These are phyloP conservation scores for Eptatretus atami DNA, from an alignment of 2,797 vertebrate species.

Conservation along the genomic window DNA sequence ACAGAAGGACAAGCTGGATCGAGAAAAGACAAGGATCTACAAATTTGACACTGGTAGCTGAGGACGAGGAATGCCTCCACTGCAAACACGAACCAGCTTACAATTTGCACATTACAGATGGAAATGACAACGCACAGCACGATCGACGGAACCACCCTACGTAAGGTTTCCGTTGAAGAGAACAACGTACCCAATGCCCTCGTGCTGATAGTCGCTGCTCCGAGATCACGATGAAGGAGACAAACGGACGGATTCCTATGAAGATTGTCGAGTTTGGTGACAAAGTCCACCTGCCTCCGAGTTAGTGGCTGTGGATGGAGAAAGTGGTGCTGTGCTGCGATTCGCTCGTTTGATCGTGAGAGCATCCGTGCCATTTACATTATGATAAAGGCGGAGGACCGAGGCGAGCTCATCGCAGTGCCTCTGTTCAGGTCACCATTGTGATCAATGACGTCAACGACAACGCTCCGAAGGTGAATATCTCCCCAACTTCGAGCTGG, in stretches of 20 bases:
- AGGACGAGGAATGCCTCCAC: slow-evolving; percentile 29
- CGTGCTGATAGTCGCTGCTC: slow-evolving; percentile 25
- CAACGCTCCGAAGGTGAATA: not conserved
- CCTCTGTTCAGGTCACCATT: not conserved
- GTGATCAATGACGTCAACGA: not conserved
- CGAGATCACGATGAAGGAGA: slow-evolving; percentile 78
- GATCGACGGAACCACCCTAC: slow-evolving; percentile 38
- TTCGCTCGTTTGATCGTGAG: not conserved
- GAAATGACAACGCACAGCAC: slow-evolving; percentile 71
- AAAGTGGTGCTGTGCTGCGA: not conserved
- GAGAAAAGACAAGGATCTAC: slow-evolving; percentile 75
- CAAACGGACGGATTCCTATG: slow-evolving; percentile 72
- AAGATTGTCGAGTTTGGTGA: slow-evolving; percentile 56
- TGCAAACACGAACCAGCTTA: slow-evolving; percentile 47
- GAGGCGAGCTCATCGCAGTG: not conserved
- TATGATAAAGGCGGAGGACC: not conserved
- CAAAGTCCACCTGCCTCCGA: not conserved
- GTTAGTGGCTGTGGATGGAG: not conserved
- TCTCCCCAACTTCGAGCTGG: not conserved
- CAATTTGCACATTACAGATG: slow-evolving; percentile 56
- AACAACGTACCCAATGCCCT: slow-evolving; percentile 41
- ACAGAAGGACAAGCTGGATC: slow-evolving; percentile 72
- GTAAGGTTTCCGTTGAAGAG: slow-evolving; percentile 18
- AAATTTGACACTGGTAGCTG: slow-evolving; percentile 56
- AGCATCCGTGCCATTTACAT: not conserved